Evolutionary conservation across 2,888 invertebrate genomes (phyloP).

Genomic region (Apoda limacodes): DNA sequence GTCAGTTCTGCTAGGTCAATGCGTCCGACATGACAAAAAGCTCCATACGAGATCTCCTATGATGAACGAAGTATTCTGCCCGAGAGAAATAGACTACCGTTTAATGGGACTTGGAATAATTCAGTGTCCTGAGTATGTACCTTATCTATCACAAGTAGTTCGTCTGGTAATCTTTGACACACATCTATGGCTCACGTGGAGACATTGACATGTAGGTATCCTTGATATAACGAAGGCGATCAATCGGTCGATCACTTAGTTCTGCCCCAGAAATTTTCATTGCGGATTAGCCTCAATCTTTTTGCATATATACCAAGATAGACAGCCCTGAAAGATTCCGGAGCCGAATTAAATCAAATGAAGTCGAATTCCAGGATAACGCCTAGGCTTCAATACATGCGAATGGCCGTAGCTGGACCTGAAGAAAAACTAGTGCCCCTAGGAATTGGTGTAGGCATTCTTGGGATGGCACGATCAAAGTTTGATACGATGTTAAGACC

Average conservation of each 20-base stretch:
- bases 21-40: slow-evolving; percentile 64
- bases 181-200: too few relatives aligned
- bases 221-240: too few relatives aligned
- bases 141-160: slow-evolving; percentile 1
- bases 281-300: too few relatives aligned
- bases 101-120: slow-evolving; percentile 67
- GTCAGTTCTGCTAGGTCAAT: slow-evolving; percentile 62
- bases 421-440: slow-evolving; percentile 60
- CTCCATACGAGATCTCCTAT: slow-evolving; percentile 70
- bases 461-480: slow-evolving; percentile 64
- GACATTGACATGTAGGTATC: too few relatives aligned
- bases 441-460: slow-evolving; percentile 67
- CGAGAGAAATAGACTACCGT: slow-evolving; percentile 68
- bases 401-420: slow-evolving; percentile 61
- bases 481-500: slow-evolving; percentile 70
- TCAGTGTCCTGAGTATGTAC: slow-evolving; percentile 41
- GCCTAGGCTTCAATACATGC: slow-evolving; percentile 59
- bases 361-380: slow-evolving; percentile 31
- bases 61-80: slow-evolving; percentile 69
- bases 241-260: background rate
- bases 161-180: background rate
- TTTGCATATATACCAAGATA: too few relatives aligned
- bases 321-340: too few relatives aligned
- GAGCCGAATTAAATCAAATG: too few relatives aligned
- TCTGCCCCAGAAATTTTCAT: too few relatives aligned